Conservation (phyloP, 2,888 invertebrate genomes). For the Oxystoma pomonae region DNA sequence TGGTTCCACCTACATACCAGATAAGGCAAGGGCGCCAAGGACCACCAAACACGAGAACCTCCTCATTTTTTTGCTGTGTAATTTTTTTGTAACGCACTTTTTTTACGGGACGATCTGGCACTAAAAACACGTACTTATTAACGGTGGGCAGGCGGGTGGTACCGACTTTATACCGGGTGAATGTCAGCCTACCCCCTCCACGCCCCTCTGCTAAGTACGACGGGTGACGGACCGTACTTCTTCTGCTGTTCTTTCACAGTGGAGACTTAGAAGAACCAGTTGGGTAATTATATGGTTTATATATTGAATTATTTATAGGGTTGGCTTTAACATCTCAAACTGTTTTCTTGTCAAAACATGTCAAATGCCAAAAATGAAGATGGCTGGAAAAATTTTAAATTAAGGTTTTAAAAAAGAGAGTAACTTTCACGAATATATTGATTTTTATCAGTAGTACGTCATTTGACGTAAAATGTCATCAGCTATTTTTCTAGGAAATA, state of each 20-base stretch:
- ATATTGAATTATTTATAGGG: too few relatives aligned
- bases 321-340: too few relatives aligned
- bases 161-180: constrained; percentile 41
- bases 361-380: too few relatives aligned
- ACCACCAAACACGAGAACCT: constrained; percentile 46
- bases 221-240: neutral
- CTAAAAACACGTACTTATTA: neutral
- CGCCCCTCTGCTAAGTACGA: constrained; percentile 6
- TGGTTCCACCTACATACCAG: constrained; percentile 44
- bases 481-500: too few relatives aligned
- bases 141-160: constrained; percentile 31
- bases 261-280: neutral
- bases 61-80: constrained; percentile 36
- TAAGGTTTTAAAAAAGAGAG: too few relatives aligned
- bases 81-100: neutral
- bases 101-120: neutral
- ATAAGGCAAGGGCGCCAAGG: constrained; percentile 45
- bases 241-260: neutral
- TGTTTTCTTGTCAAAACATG: too few relatives aligned
- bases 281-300: neutral
- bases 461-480: too few relatives aligned
- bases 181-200: constrained; percentile 28
- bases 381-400: too few relatives aligned
- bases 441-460: too few relatives aligned
- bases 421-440: too few relatives aligned